phyloP scores from a whole-genome alignment of 2,888 invertebrate genomes.

The Idaea straminata region DNA sequence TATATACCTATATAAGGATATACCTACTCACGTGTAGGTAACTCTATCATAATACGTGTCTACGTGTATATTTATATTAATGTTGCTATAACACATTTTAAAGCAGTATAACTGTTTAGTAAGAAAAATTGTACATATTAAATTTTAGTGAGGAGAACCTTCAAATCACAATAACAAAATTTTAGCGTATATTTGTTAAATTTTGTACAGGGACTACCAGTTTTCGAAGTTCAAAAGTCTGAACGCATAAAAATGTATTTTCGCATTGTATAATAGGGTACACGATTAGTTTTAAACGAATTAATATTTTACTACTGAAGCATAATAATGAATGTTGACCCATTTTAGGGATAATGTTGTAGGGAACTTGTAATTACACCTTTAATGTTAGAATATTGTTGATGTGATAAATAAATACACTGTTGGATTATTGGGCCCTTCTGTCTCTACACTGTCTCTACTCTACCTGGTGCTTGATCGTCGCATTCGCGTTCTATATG shows the following conservation, averaged over 20 bases:
- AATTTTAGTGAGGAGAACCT: conserved; percentile 47
- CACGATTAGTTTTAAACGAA: conserved; percentile 73
- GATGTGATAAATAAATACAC: conserved; percentile 69
- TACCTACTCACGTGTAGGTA: conserved; percentile 26
- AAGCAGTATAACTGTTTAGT: conserved; percentile 36
- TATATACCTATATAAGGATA: conserved; percentile 18
- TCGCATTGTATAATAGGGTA: conserved; percentile 75
- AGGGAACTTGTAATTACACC: conserved; percentile 58
- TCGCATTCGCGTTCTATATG: conserved; percentile 24
- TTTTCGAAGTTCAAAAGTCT: conserved; percentile 75
- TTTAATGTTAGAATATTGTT: conserved; percentile 68
- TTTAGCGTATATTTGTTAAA: conserved; percentile 71
- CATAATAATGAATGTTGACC: conserved; percentile 71
- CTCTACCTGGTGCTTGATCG: conserved; percentile 28
- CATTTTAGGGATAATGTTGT: conserved; percentile 59
- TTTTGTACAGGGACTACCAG: conserved; percentile 75
- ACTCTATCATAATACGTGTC: conserved; percentile 3
- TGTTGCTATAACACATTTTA: conserved; percentile 38
- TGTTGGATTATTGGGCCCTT: conserved; percentile 52
- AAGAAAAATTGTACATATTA: conserved; percentile 17
- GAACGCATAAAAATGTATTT: conserved; percentile 74
- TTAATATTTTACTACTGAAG: conserved; percentile 75
- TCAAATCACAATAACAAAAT: conserved; percentile 79
- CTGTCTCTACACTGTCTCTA: too few species aligned
- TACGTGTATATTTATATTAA: conserved; percentile 24